Evolutionary conservation across 1,140 invertebrate species (phyloP), one percentile per base, ranked within the genome.

Genomic region (Hormaphis cornu): DNA sequence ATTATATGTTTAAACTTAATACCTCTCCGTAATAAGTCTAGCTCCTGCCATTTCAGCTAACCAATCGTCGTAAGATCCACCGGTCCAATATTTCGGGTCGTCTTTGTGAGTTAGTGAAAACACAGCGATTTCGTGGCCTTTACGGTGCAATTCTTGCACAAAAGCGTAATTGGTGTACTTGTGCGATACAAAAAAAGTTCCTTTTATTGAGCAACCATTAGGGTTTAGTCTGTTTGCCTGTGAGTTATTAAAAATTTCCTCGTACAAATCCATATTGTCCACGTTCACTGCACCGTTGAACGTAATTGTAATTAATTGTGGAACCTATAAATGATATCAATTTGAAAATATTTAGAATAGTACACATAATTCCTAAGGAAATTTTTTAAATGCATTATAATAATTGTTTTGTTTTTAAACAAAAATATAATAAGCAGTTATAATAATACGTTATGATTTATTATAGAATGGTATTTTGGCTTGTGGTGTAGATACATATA

Each of bases 141-240:
- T 86, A 69, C 91, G 83, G 76, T 96, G 93, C 58, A 97, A 82
- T 79, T 95, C 93, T 80, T 92, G 75, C 1, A 96, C 87, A 6
- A 91, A 89, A 10, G 92, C 93, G 76, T 97, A 97, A 79, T 97
- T 96, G 54, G 91, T 93, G 79, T 94, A 97, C 76, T 95, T 94
- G 82, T 97, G 93, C 0, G 91, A 94, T 0, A 95, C 88, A 78
- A 97, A 98, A 84, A 96, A 96, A 6, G 93, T 97, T 71, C 90
- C 90, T 72, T 87, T 86, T 76, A 96, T 91, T 74, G 93, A 89
- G 77, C 95, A 98, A 24, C 94, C 91, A 77, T 97, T 97, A 18
- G 93, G 91, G 76, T 95, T 95, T 74, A 86, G 84, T 16, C 90
- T 83, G 73, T 87, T 84, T 6, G 33, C 5, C 54, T n/a, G n/a